Conservation (phyloP, 1,140 invertebrate genomes). For the Metopolophium dirhodum region DNA sequence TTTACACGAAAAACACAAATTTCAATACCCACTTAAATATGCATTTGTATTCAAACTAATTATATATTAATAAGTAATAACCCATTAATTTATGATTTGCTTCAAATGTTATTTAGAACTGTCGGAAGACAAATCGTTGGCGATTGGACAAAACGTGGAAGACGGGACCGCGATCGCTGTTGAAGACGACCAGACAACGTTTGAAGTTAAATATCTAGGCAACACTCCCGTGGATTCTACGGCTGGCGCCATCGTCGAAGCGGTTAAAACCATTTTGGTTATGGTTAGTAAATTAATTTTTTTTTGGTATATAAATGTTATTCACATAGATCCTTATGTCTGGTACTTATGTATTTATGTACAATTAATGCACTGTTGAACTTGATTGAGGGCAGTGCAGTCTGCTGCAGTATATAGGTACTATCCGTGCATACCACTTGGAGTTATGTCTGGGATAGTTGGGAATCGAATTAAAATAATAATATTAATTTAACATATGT, state of each 20-base stretch:
- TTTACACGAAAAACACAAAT: neutral
- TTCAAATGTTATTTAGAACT: constrained; percentile 35
- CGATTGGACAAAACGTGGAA: constrained; percentile 36
- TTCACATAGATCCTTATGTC: neutral
- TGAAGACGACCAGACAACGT: constrained; percentile 38
- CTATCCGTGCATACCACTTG: too few species aligned
- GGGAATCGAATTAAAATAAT: neutral
- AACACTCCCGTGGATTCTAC: constrained; percentile 28
- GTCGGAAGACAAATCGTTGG: constrained; percentile 46
- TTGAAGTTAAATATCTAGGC: constrained; percentile 35
- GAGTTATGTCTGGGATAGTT: neutral
- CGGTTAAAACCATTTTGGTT: constrained; percentile 25
- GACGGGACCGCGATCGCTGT: constrained; percentile 19
- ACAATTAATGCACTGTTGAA: neutral
- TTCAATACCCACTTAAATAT: neutral
- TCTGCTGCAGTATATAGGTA: too few species aligned
- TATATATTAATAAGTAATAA: neutral
- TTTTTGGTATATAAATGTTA: neutral
- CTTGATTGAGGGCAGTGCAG: neutral
- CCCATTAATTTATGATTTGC: neutral
- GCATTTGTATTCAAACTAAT: neutral
- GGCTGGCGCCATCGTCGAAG: constrained; percentile 23
- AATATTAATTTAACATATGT: neutral
- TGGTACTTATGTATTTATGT: neutral
- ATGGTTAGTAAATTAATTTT: constrained; percentile 22